Evolutionary conservation across 2,888 invertebrate genomes (phyloP).

Genomic region (Anthoptus insignis): DNA sequence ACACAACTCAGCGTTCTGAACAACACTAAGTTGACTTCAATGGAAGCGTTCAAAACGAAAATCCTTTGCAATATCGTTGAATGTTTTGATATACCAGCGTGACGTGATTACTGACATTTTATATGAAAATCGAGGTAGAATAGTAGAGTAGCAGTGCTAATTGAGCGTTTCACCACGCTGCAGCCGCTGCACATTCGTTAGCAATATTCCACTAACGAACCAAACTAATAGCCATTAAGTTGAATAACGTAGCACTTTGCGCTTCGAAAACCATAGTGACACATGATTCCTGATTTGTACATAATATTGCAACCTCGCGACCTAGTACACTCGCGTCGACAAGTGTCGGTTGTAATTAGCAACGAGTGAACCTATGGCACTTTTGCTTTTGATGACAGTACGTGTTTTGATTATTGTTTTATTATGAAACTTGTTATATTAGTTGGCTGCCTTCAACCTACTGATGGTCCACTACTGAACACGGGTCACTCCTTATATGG

Average conservation of each 20-base stretch:
- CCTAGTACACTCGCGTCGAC: slow-evolving; percentile 13
- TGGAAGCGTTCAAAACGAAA: slow-evolving; percentile 25
- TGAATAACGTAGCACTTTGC: slow-evolving; percentile 83
- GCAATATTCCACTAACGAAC: slow-evolving; percentile 86
- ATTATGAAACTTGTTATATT: too few relatives aligned
- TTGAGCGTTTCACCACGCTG: slow-evolving; percentile 76
- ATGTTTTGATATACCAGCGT: slow-evolving; percentile 49
- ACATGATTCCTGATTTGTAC: slow-evolving; percentile 62
- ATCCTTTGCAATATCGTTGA: slow-evolving; percentile 26
- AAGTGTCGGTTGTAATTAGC: slow-evolving; percentile 28
- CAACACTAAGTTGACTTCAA: too few relatives aligned
- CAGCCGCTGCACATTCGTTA: slow-evolving; percentile 81
- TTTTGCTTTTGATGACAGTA: not conserved
- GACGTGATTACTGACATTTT: slow-evolving; percentile 62
- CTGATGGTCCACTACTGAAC: too few relatives aligned
- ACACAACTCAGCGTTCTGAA: too few relatives aligned
- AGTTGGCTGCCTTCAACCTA: too few relatives aligned
- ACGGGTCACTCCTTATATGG: too few relatives aligned
- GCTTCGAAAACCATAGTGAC: slow-evolving; percentile 67
- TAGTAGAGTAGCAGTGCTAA: slow-evolving; percentile 70
- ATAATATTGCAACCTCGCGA: slow-evolving; percentile 29
- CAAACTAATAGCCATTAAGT: slow-evolving; percentile 85
- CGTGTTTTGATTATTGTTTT: too few relatives aligned
- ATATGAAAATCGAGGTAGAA: slow-evolving; percentile 62
- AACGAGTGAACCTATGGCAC: slow-evolving; percentile 11